Evolutionary conservation across 2,888 invertebrate species (phyloP).

Genomic region (Brachypterus glaber): DNA sequence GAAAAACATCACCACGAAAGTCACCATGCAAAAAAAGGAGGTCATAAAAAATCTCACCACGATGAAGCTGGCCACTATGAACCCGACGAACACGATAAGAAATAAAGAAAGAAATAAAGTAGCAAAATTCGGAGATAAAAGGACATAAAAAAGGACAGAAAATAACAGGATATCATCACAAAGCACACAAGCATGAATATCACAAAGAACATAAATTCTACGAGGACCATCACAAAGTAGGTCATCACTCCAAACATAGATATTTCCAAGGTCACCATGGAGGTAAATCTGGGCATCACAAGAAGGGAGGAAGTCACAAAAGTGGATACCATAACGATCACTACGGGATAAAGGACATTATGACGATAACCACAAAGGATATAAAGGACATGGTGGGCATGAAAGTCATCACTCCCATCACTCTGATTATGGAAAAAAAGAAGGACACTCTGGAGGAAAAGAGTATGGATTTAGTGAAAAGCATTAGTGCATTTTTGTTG

Average conservation of each 20-base stretch:
- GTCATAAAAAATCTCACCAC: constrained; percentile 72
- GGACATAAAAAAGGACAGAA: constrained; percentile 80
- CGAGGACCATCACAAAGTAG: constrained; percentile 77
- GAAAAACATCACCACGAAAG: constrained; percentile 71
- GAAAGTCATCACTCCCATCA: constrained; percentile 68
- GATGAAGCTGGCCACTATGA: constrained; percentile 67
- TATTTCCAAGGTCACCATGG: constrained; percentile 70
- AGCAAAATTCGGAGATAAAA: no score
- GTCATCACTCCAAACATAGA: constrained; percentile 73
- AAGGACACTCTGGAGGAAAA: constrained; percentile 63
- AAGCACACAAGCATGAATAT: constrained; percentile 79
- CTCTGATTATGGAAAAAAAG: constrained; percentile 69
- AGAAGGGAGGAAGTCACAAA: constrained; percentile 72
- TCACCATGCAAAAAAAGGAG: constrained; percentile 67
- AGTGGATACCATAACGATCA: constrained; percentile 70
- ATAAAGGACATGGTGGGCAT: constrained; percentile 69
- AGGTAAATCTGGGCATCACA: constrained; percentile 68
- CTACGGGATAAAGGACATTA: constrained; percentile 74
- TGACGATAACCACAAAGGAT: constrained; percentile 73
- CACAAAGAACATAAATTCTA: constrained; percentile 83
- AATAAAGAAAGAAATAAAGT: no score
- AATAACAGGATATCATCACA: constrained; percentile 74
- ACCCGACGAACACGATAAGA: constrained; percentile 68
- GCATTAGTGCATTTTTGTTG: constrained; percentile 15
- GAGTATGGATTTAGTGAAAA: constrained; percentile 58